phyloP scores from a whole-genome alignment of 2,113 vertebrate genomes.

The Tinamus guttatus region DNA sequence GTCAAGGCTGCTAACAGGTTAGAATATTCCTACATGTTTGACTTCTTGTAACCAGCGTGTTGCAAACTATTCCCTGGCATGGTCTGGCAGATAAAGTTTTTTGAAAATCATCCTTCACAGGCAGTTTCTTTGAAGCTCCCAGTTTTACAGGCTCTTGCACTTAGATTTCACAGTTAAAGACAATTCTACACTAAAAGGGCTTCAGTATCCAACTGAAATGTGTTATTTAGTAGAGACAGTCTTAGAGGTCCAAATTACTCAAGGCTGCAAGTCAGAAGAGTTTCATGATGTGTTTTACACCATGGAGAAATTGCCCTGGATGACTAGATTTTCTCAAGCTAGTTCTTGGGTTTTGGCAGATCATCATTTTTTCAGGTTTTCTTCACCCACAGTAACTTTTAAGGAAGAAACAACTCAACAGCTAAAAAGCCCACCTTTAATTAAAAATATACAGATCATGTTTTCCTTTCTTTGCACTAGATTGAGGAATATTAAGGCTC shows the following conservation, averaged over 20 bases:
- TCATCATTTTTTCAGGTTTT: neutral
- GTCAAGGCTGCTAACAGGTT: neutral
- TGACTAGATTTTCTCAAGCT: neutral
- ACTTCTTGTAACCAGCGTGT: neutral
- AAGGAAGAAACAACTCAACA: neutral
- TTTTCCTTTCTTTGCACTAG: neutral
- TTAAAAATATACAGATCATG: neutral
- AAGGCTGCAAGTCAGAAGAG: neutral
- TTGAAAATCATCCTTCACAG: neutral
- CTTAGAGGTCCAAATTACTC: neutral
- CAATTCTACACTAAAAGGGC: neutral
- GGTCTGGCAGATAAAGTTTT: neutral
- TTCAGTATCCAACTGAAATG: neutral
- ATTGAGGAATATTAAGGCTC: neutral
- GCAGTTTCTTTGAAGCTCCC: neutral
- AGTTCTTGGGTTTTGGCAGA: neutral
- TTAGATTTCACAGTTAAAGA: neutral
- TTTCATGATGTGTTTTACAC: neutral
- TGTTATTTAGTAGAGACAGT: neutral
- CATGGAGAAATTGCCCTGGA: neutral
- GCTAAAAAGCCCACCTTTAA: neutral
- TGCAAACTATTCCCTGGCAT: neutral
- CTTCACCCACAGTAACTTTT: neutral
- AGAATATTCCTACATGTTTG: neutral
- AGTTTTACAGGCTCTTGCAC: neutral